Evolutionary conservation across 2,113 vertebrate species (phyloP), one percentile per base, ranked within the genome.

Genomic region (Marmota monax): DNA sequence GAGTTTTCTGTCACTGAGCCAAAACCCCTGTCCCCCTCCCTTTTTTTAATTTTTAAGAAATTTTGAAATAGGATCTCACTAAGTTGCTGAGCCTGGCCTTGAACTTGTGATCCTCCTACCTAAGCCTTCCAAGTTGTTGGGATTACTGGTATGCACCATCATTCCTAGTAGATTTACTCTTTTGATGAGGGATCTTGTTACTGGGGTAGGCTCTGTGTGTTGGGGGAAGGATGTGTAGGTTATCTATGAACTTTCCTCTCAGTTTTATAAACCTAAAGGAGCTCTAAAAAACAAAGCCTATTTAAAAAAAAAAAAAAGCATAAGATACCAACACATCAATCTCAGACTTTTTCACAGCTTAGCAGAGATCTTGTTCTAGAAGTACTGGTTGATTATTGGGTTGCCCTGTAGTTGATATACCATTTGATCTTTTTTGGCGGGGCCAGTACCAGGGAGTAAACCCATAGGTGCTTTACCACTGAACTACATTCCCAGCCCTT

Each of bases 181-280:
- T 12, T 58, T 69, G 18, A 14, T 32, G 42, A 25, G 5, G 16
- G 56, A 37, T 53, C 11, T 69, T 79, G 77, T 48, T 48, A 51
- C 53, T 67, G 0, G 51, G 10, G 10, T 22, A 58, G 34, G 7
- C 29, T 86, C 0, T 74, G 13, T 8, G 4, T 34, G 2, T 63
- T 39, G 69, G 39, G 12, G 39, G 3, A 20, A 10, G 51, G 13
- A 45, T 12, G 5, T 29, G 5, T 5, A 34, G 29, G 84, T 72
- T 25, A 72, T 17, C 48, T 69, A 45, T 67, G 32, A 32, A 29
- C 51, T 94, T 78, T 12, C 5, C 25, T 83, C 45, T 80, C 58
- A 37, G 37, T 58, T 96, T 94, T 84, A 1, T 84, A 6, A 88
- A 61, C 25, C 70, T 61, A 58, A 93, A 90, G 67, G 51, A 88